A percentile compares a stretch with the other conserved stretches of the same genome.
Evolutionary conservation across 2,113 vertebrate genomes (phyloP).

Genomic region (Cyanistes caeruleus): DNA sequence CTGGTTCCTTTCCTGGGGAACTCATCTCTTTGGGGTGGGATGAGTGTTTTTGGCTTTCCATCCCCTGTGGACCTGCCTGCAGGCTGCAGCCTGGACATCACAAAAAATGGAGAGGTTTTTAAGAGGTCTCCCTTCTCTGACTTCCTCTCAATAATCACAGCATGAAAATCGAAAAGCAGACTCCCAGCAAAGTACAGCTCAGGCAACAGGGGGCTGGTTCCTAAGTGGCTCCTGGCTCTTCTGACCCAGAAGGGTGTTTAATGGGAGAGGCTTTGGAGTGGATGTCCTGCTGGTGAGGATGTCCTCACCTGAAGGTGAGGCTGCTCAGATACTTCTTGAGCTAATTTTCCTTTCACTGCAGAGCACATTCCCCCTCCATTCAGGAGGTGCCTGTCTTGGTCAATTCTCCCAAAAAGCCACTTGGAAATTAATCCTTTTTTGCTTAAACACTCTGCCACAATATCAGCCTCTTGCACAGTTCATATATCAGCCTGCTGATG

Average conservation of each 20-base stretch:
- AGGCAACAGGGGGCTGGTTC: neutral
- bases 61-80: neutral
- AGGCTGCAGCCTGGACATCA: neutral
- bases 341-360: neutral
- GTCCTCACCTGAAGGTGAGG: neutral
- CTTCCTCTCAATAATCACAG: conserved; percentile 21
- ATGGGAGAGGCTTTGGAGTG: neutral
- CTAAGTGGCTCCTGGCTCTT: neutral
- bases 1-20: neutral
- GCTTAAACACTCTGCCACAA: neutral
- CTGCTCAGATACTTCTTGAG: neutral
- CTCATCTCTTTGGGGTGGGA: neutral
- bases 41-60: neutral
- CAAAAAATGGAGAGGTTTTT: neutral
- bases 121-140: neutral
- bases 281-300: neutral
- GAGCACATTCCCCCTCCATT: neutral
- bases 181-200: neutral
- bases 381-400: neutral
- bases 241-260: neutral
- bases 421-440: conserved; percentile 8
- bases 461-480: neutral
- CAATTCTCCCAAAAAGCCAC: neutral
- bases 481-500: neutral
- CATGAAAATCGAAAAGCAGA: neutral